Evolutionary conservation across 2,113 vertebrate genomes (phyloP), one percentile per base, ranked within the genome.

Genomic region (Pao palembangensis): DNA sequence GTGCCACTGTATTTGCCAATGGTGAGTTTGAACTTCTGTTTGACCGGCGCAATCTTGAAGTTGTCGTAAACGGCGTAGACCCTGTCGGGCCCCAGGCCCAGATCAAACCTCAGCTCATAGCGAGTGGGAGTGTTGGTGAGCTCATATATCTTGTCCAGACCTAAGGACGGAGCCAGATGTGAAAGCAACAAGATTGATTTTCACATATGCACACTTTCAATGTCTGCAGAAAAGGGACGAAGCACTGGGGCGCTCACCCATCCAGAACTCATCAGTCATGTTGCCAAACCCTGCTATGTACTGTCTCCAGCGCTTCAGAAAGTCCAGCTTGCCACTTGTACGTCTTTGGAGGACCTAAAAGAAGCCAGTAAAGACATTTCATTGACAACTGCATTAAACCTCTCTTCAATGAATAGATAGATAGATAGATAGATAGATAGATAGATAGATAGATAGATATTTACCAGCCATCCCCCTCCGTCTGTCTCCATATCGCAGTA

Each of bases 401-500:
- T 44, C 16, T 28, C 25, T 7, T 6, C 25, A 28, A 31, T 31
- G 5, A 5, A 31, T 31, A 31, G 28, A 31, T 31, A 31, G 28
- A 31, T 31, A 31, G 28, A 31, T 31, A 31, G 28, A 38, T 38
- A 38, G 34, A 11, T 38, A 38, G 34, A 52, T 16, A 52, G 25
- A 25, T 8, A 25, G 21, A 25, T 6, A 25, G 51, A 25, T 16
- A 25, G 8, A 38, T 48, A 15, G 63, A 41, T 38, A 20, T 56
- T 16, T 90, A 95, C 93, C 61, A 85, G 91, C 94, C 95, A 95
- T 59, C 95, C 87, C 0, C 93, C 94, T 61, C 93, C 87, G 0
- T 95, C 94, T 0, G 93, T 94, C 55, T 89, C 87, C 93, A 94
- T 94, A 87, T 97, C 94, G 1, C 95, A 96, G 82, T 82, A 94